These are phyloP conservation scores for Eristalinus sepulchralis DNA, from an alignment of 2,888 invertebrate genomes.

Conservation along the genomic window DNA sequence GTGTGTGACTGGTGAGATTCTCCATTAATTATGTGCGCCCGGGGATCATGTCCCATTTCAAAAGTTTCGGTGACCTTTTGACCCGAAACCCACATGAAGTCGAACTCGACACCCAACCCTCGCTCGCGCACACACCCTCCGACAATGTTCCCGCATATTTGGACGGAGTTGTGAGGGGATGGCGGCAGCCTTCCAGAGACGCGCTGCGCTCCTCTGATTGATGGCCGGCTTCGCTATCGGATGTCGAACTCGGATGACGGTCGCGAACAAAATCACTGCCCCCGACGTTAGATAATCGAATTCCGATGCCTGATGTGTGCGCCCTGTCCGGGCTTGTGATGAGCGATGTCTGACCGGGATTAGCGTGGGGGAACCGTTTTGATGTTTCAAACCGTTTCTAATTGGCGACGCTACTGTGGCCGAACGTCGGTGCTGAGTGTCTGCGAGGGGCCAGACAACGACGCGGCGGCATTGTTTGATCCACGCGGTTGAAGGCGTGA, in stretches of 20 bases:
- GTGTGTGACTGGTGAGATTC: neutral
- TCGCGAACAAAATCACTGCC: neutral
- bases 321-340: neutral
- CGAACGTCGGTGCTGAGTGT: too few species aligned
- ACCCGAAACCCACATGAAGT: slow-evolving; percentile 61
- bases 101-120: neutral
- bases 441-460: neutral
- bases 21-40: slow-evolving; percentile 29
- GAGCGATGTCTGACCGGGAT: neutral
- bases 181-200: neutral
- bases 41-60: slow-evolving; percentile 31
- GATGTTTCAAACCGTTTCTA: slow-evolving; percentile 39
- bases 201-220: slow-evolving; percentile 43
- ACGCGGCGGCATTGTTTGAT: slow-evolving; percentile 49
- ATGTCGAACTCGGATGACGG: neutral
- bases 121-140: slow-evolving; percentile 29
- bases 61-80: slow-evolving; percentile 57
- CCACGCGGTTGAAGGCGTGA: slow-evolving; percentile 48
- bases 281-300: neutral
- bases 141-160: slow-evolving; percentile 63
- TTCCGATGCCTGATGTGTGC: neutral
- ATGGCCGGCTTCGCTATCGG: slow-evolving; percentile 22
- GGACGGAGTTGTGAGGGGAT: neutral
- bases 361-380: slow-evolving; percentile 37
- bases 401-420: slow-evolving; percentile 22